Percentiles rank a stretch among this genome's conserved stretches.
phyloP scores from a whole-genome alignment of 92 coral and sea anemone species.

The Micromussa lordhowensis region DNA sequence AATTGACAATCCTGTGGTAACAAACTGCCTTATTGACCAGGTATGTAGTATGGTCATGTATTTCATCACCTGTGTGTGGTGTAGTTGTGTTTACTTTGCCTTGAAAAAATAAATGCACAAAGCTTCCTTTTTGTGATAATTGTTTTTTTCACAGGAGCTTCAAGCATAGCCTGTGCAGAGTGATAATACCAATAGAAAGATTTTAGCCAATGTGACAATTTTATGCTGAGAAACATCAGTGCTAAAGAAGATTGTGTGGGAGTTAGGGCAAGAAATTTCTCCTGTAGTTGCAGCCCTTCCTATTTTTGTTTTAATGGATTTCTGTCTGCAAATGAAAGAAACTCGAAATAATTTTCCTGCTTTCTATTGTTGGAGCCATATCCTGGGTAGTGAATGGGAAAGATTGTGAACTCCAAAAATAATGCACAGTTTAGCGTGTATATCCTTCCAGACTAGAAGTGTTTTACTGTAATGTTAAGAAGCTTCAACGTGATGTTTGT shows the following conservation, averaged over 20 bases:
- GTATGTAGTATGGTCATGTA: constrained; percentile 29
- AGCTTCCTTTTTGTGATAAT: too few relatives aligned
- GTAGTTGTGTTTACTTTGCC: not conserved
- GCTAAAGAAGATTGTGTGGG: not conserved
- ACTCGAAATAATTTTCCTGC: too few relatives aligned
- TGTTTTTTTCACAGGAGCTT: not conserved
- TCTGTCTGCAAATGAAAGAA: not conserved
- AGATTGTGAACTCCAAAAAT: too few relatives aligned
- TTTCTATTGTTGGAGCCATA: too few relatives aligned
- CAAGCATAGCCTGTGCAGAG: not conserved
- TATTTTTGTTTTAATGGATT: not conserved
- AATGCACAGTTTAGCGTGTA: too few relatives aligned
- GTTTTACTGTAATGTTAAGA: too few relatives aligned
- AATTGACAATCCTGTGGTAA: constrained; percentile 82
- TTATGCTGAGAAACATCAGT: not conserved
- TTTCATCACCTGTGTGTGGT: not conserved
- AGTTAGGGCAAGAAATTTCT: not conserved
- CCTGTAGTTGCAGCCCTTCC: not conserved
- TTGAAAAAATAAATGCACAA: not conserved
- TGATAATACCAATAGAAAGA: too few relatives aligned
- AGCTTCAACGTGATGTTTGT: too few relatives aligned
- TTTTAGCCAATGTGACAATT: not conserved
- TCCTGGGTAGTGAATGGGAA: too few relatives aligned
- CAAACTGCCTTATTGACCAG: constrained; percentile 97
- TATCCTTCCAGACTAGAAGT: too few relatives aligned